Base-by-base conservation (phyloP, 2,113 vertebrate genomes). In the Synodontis membranacea region DNA sequence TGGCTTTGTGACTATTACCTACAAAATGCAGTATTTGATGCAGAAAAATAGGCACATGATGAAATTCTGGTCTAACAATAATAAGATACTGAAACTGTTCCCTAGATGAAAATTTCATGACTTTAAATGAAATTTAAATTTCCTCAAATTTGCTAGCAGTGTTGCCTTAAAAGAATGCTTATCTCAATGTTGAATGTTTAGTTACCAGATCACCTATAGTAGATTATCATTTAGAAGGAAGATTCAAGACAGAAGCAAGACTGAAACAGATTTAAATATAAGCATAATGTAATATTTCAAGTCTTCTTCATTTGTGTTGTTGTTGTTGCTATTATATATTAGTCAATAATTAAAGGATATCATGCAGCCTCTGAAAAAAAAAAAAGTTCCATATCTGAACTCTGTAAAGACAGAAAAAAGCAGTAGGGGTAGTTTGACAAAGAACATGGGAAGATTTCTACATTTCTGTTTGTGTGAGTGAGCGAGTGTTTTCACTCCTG, bases 341-440 rank as follows among this genome's bases (percentile, higher is more conserved):
- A 80, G 74, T 89, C 90, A 82, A 42, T 66, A 88, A 82, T 86
- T 74, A 88, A 82, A 50, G 52, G 82, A 80, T 87, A 89, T 88
- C 86, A 52, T 58, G 80, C 82, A 80, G 88, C 80, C 72, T 70
- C 66, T 83, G 48, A 86, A 88, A 54, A 37, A 31, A 5, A 56
- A 58, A 58, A 52, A 34, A 1, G 15, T 54, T 58, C 78, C 78
- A 58, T 84, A 92, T 80, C 80, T 82, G 84, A 87, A 88, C 74
- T 88, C 86, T 66, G 85, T 62, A 89, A 89, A 86, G 83, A 84
- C 37, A 78, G 86, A 82, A 83, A 84, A 70, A 88, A 84, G 42
- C 91, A 66, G 83, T 87, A 88, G 90, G 91, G 86, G 91, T 86
- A 86, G 88, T 90, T 82, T 89, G 80, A 87, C 89, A 90, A 58